Evolutionary conservation across 2,888 invertebrate genomes (phyloP).

Genomic region (Ophion slaviceki): DNA sequence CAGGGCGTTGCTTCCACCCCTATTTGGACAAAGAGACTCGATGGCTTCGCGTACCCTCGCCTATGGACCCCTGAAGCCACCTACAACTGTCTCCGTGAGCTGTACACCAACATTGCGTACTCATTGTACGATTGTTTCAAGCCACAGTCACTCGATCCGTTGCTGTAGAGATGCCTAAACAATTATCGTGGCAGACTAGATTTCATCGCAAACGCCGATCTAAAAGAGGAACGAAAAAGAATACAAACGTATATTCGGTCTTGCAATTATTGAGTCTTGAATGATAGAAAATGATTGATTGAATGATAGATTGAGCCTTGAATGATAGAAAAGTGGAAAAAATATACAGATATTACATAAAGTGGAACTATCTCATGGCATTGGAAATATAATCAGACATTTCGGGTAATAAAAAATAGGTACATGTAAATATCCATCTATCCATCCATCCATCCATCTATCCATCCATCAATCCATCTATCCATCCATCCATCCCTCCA

Average conservation of each 20-base stretch:
- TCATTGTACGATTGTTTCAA: neutral
- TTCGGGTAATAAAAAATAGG: no score
- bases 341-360: no score
- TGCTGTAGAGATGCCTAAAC: slow-evolving; percentile 56
- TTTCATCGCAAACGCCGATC: slow-evolving; percentile 36
- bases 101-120: neutral
- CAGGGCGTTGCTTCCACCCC: slow-evolving; percentile 52
- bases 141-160: neutral
- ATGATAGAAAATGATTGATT: no score
- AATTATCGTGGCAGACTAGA: slow-evolving; percentile 59
- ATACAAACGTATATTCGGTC: neutral
- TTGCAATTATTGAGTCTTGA: neutral
- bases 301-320: no score
- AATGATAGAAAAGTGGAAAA: neutral
- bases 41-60: slow-evolving; percentile 59
- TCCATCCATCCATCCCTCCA: no score
- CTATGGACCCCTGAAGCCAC: slow-evolving; percentile 48
- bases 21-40: slow-evolving; percentile 39
- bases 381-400: no score
- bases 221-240: neutral
- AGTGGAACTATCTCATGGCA: no score
- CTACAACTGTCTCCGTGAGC: slow-evolving; percentile 49
- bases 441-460: no score
- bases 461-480: no score
- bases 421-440: no score